Conservation (phyloP, 2,113 vertebrate species). For the Muntiacus muntjak region DNA sequence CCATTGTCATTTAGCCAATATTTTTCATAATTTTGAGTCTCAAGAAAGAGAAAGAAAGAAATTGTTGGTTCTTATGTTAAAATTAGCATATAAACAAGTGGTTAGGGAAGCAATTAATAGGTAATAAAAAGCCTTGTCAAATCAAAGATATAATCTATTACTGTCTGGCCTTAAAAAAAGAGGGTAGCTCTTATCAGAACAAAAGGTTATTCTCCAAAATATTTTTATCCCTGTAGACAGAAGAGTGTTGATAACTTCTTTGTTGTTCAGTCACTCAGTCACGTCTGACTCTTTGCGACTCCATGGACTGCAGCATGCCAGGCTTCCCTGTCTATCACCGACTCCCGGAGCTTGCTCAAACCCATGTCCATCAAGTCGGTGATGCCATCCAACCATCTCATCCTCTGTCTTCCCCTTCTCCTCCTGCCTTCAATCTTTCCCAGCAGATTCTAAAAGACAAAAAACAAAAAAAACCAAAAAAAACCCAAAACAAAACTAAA, state of each 20-base stretch:
- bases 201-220: not conserved
- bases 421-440: not conserved
- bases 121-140: not conserved
- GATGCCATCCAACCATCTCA: not conserved
- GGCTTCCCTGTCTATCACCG: not conserved
- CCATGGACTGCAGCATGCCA: not conserved
- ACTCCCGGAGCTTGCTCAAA: not conserved
- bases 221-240: not conserved
- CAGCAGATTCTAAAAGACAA: not conserved
- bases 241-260: not conserved
- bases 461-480: not conserved
- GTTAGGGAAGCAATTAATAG: not conserved
- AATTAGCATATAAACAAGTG: not conserved
- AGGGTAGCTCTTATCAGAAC: not conserved
- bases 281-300: not conserved
- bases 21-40: not conserved
- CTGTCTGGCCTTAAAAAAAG: not conserved
- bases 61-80: not conserved
- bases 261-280: not conserved
- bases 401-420: not conserved
- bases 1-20: not conserved
- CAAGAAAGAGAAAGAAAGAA: not conserved
- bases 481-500: not conserved
- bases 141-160: not conserved
- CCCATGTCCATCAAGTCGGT: not conserved